phyloP scores from a whole-genome alignment of 2,888 invertebrate genomes.

The Leptothorax acervorum region DNA sequence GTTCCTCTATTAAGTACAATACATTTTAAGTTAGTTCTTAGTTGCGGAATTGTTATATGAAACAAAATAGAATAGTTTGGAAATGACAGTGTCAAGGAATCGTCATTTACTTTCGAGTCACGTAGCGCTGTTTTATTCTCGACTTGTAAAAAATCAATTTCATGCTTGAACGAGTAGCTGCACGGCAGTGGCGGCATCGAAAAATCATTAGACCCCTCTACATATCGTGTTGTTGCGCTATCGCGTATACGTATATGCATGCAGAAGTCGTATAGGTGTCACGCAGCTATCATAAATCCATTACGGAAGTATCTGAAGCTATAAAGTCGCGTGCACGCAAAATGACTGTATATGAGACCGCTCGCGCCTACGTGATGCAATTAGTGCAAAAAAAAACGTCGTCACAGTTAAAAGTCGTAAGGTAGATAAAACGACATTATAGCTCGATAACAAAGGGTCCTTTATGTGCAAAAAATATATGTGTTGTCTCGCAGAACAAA shows the following conservation, averaged over 20 bases:
- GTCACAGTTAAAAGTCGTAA: constrained; percentile 27
- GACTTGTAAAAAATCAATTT: constrained; percentile 62
- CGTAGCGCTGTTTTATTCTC: constrained; percentile 21
- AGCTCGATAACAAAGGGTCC: constrained; percentile 16
- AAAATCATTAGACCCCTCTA: constrained; percentile 64
- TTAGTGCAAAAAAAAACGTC: constrained; percentile 40
- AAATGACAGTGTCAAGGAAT: neutral
- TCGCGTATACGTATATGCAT: constrained; percentile 52
- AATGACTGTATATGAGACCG: constrained; percentile 21
- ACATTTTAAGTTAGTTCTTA: neutral
- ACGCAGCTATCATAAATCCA: constrained; percentile 70
- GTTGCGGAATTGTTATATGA: too few relatives aligned
- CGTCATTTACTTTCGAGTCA: constrained; percentile 25
- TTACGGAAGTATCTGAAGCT: constrained; percentile 68
- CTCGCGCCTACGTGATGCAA: constrained; percentile 26
- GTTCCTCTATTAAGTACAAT: neutral
- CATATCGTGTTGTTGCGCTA: constrained; percentile 55
- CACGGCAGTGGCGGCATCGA: constrained; percentile 54
- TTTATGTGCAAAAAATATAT: constrained; percentile 17
- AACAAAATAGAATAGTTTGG: neutral
- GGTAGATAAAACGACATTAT: constrained; percentile 2
- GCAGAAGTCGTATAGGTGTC: constrained; percentile 40
- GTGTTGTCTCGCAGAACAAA: neutral
- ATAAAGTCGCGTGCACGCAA: constrained; percentile 60
- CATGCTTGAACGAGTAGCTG: constrained; percentile 61